Evolutionary conservation across 2,113 vertebrate genomes (phyloP), one percentile per base, ranked within the genome.

Genomic region (Columbina picui): DNA sequence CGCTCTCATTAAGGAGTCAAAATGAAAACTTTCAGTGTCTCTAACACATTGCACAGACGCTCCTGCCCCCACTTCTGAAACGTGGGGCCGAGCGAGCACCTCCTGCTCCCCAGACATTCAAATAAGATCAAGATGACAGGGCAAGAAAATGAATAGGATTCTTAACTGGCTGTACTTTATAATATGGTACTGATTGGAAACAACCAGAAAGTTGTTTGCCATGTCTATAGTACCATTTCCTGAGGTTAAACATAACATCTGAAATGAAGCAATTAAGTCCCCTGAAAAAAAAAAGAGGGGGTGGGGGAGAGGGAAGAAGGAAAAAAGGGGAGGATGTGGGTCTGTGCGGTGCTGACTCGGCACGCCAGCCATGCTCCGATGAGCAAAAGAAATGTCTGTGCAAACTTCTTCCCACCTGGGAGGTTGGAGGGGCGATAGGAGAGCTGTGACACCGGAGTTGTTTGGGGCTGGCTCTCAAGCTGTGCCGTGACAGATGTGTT

Each of bases 1-100:
- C 98, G 97, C 98, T 97, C 99, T 99, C 99, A 99, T 99, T 99
- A 99, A 99, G 99, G 98, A 98, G 98, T 98, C 99, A 98, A 98
- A 99, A 99, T 98, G 98, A 99, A 99, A 99, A 99, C 98, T 98
- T 99, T 99, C 98, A 98, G 98, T 98, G 98, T 99, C 98, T 99
- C 99, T 99, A 98, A 99, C 99, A 99, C 98, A 98, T 98, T 97
- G 96, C 97, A 97, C 97, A 98, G 97, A 97, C 95, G 86, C 96
- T 95, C 96, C 97, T 97, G 96, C 97, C 97, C 98, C 98, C 96
- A 96, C 94, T 95, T 97, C 97, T 97, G 94, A 98, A 98, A 97
- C 43, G 76, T 2, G 80, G 97, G 97, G 96, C 97, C 6, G n/a
- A 87, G 96, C 56, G 95, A 98, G 98, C 97, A 98, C 98, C 97